Evolutionary conservation across 2,113 vertebrate genomes (phyloP).

Genomic region (Sakesphorus luctuosus): DNA sequence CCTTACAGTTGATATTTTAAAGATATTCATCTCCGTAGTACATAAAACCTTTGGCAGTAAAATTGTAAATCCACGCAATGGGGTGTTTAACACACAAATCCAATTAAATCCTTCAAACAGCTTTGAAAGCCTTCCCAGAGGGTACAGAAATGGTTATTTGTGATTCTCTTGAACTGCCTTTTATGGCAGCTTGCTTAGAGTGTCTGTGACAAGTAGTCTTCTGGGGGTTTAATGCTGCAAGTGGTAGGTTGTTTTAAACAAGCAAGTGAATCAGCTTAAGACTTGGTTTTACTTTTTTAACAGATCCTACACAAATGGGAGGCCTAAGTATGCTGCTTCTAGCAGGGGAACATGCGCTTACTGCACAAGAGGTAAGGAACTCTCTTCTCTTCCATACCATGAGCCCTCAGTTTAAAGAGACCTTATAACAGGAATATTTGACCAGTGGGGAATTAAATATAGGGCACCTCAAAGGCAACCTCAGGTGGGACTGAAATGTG

Average conservation of each 20-base stretch:
- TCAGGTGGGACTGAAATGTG: neutral
- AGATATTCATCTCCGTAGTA: constrained; percentile 40
- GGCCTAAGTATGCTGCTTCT: constrained; percentile 97
- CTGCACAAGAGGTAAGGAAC: constrained; percentile 88
- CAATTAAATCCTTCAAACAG: constrained; percentile 58
- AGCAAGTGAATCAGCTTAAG: constrained; percentile 46
- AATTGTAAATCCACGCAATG: constrained; percentile 57
- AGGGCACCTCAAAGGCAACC: neutral
- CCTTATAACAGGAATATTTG: neutral
- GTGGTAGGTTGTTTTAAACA: constrained; percentile 11
- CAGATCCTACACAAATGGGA: constrained; percentile 98
- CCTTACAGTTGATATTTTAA: constrained; percentile 29
- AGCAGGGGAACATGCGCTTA: constrained; percentile 95
- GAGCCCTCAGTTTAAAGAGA: neutral
- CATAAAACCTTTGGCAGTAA: constrained; percentile 52
- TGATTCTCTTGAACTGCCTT: constrained; percentile 57
- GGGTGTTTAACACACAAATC: constrained; percentile 65
- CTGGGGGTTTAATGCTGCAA: neutral
- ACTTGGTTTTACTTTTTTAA: constrained; percentile 43
- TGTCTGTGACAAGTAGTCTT: constrained; percentile 45
- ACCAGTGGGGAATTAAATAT: neutral
- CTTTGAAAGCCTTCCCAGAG: constrained; percentile 56
- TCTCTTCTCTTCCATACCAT: neutral
- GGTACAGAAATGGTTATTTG: constrained; percentile 54
- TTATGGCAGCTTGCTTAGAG: constrained; percentile 47